phyloP scores from a whole-genome alignment of 2,888 invertebrate species.

The Spisula solida region DNA sequence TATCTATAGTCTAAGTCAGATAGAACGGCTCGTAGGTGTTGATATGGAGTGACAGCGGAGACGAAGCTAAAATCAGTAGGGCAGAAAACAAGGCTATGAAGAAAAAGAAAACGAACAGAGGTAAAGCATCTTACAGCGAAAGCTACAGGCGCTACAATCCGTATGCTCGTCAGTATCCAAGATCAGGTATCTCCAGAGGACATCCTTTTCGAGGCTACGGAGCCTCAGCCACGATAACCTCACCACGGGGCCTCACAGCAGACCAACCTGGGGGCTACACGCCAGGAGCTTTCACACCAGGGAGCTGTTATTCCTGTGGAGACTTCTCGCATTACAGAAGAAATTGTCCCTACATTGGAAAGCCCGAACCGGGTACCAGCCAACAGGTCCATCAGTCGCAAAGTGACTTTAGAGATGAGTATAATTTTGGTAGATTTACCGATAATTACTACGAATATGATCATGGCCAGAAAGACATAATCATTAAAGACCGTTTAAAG shows the following conservation, averaged over 20 bases:
- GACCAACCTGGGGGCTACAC: neutral
- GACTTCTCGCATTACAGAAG: neutral
- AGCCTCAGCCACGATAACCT: neutral
- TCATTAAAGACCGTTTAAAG: too few relatives aligned
- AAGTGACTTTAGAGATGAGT: neutral
- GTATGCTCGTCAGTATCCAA: neutral
- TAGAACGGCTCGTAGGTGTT: too few relatives aligned
- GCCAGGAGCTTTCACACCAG: neutral
- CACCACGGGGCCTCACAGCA: neutral
- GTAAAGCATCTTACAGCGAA: neutral
- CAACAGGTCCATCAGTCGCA: neutral
- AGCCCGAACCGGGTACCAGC: neutral
- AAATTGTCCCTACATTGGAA: neutral
- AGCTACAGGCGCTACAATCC: neutral
- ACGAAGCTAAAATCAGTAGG: too few relatives aligned
- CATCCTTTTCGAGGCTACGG: neutral
- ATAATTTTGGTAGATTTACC: too few relatives aligned
- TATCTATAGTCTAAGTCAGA: too few relatives aligned
- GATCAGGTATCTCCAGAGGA: neutral
- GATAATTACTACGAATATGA: too few relatives aligned
- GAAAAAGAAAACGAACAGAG: too few relatives aligned
- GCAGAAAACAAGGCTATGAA: too few relatives aligned
- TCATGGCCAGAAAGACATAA: too few relatives aligned
- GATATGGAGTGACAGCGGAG: too few relatives aligned
- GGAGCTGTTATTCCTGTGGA: neutral